These are phyloP conservation scores for Atherix ibis DNA, from an alignment of 2,888 invertebrate genomes.

Conservation along the genomic window DNA sequence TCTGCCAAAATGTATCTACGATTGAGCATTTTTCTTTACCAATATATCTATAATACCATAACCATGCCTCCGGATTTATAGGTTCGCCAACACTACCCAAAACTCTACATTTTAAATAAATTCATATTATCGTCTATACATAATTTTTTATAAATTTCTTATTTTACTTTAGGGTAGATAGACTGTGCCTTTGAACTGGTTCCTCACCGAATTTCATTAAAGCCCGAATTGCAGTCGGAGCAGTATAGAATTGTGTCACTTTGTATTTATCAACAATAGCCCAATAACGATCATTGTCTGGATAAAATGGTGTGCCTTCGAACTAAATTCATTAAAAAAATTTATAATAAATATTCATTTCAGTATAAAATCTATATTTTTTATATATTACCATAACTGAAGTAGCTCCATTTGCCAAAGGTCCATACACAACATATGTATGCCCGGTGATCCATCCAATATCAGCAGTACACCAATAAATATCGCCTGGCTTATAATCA, in stretches of 20 bases:
- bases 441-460: conserved; percentile 95
- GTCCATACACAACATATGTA: conserved; percentile 87
- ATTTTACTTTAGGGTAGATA: conserved; percentile 25
- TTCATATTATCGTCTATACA: conserved; percentile 18
- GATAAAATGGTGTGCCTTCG: conserved; percentile 94
- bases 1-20: conserved; percentile 99
- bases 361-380: neutral
- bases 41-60: conserved; percentile 80
- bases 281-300: conserved; percentile 90
- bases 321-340: conserved; percentile 43
- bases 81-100: conserved; percentile 98
- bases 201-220: conserved; percentile 90
- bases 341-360: conserved; percentile 1
- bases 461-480: conserved; percentile 91
- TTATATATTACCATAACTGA: conserved; percentile 86
- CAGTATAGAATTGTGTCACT: conserved; percentile 94
- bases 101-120: conserved; percentile 45
- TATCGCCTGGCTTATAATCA: conserved; percentile 69
- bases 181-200: conserved; percentile 53
- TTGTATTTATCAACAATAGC: conserved; percentile 81
- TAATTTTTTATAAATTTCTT: conserved; percentile 38
- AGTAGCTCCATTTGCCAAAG: conserved; percentile 83
- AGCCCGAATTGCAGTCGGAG: conserved; percentile 92
- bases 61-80: conserved; percentile 96
- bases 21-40: conserved; percentile 77